Evolutionary conservation across 2,113 vertebrate genomes (phyloP).

Genomic region (Excalfactoria chinensis): DNA sequence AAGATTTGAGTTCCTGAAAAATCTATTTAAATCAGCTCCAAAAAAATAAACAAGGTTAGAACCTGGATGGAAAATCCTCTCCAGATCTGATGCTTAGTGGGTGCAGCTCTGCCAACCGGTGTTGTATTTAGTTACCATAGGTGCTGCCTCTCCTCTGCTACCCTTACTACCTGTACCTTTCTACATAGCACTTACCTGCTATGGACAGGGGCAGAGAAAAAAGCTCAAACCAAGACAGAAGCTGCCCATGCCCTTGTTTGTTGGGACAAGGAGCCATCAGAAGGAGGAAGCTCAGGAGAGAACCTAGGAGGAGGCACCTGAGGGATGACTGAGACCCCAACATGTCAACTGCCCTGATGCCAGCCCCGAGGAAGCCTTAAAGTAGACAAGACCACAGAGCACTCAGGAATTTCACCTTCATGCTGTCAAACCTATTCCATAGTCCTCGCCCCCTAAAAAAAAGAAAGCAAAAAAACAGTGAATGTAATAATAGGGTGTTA

Average conservation of each 20-base stretch:
- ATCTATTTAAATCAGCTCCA: background rate
- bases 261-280: background rate
- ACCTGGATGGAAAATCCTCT: background rate
- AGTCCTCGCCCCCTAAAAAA: background rate
- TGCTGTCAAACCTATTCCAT: background rate
- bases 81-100: background rate
- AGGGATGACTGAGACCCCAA: background rate
- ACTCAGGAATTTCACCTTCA: background rate
- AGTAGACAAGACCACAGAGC: background rate
- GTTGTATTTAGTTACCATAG: background rate
- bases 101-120: background rate
- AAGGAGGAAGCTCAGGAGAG: background rate
- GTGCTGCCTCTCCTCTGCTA: background rate
- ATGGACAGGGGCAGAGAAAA: background rate
- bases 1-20: slow-evolving; percentile 48
- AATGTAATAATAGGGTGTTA: background rate
- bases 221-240: background rate
- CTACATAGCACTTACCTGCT: background rate
- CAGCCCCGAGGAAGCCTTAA: background rate
- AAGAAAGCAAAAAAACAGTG: background rate
- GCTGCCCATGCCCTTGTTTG: background rate
- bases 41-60: background rate
- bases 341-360: background rate
- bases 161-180: background rate
- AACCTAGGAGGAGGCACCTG: background rate